Conservation (phyloP, 2,888 invertebrate species). For the Oscheius sp. region DNA sequence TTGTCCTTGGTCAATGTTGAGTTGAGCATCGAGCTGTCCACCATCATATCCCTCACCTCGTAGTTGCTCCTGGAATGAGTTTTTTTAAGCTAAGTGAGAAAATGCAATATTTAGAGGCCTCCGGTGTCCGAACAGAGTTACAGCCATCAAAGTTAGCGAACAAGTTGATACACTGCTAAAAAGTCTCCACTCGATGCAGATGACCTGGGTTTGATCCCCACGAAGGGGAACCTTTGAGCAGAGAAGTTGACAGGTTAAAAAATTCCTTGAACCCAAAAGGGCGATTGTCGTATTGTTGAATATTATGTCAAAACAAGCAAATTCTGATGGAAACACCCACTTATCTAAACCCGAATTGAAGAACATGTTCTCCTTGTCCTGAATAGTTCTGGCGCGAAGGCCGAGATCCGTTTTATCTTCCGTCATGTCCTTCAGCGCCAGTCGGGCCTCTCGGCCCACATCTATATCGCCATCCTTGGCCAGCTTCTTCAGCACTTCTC, state of each 20-base stretch:
- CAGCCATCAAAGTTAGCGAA: too few relatives aligned
- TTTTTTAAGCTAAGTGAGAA: too few relatives aligned
- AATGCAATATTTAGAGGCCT: too few relatives aligned
- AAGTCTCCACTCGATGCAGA: too few relatives aligned
- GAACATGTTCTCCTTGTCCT: slow-evolving; percentile 14
- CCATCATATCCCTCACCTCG: slow-evolving; percentile 9
- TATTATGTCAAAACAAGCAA: too few relatives aligned
- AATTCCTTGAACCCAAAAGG: too few relatives aligned
- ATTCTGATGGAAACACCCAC: background rate
- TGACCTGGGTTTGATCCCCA: too few relatives aligned
- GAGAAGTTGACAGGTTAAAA: too few relatives aligned
- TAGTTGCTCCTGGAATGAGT: background rate
- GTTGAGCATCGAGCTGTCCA: background rate
- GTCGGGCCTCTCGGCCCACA: slow-evolving; percentile 41
- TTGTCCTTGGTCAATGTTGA: background rate
- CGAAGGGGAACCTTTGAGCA: too few relatives aligned
- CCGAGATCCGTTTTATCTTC: slow-evolving; percentile 10
- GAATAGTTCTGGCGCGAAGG: slow-evolving; percentile 8
- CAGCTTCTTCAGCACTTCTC: slow-evolving; percentile 28
- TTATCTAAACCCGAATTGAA: slow-evolving; percentile 11
- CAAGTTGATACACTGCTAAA: too few relatives aligned
- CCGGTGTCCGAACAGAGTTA: too few relatives aligned
- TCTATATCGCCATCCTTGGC: slow-evolving; percentile 42
- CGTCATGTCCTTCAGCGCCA: slow-evolving; percentile 7
- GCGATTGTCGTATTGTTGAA: too few relatives aligned